Evolutionary conservation across 2,888 invertebrate genomes (phyloP).

Genomic region (Sarcophaga variegata): DNA sequence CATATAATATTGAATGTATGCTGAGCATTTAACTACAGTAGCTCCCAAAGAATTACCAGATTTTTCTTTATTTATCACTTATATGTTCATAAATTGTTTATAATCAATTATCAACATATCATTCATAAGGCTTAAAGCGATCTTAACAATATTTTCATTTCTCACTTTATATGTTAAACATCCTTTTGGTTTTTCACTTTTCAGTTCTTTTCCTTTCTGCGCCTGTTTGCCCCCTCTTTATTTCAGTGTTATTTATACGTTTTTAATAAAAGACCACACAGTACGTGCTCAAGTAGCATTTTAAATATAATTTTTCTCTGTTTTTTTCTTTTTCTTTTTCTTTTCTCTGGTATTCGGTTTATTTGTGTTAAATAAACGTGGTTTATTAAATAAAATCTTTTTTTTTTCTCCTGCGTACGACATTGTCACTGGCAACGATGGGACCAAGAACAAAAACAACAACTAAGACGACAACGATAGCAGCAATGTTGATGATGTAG

Average conservation of each 20-base stretch:
- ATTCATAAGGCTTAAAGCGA: neutral
- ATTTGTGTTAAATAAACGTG: slow-evolving; percentile 51
- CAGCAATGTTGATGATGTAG: neutral
- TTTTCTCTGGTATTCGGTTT: slow-evolving; percentile 19
- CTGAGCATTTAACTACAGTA: no score
- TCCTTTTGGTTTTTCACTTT: neutral
- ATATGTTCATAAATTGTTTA: no score
- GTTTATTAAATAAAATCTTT: slow-evolving; percentile 52
- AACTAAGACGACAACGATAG: slow-evolving; percentile 4
- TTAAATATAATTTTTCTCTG: slow-evolving; percentile 43
- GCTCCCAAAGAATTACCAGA: no score
- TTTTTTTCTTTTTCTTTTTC: neutral
- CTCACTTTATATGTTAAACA: no score
- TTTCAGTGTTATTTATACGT: slow-evolving; percentile 21
- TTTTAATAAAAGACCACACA: slow-evolving; percentile 58
- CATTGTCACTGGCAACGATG: neutral
- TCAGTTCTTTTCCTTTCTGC: neutral
- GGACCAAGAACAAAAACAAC: slow-evolving; percentile 2
- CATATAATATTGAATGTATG: no score
- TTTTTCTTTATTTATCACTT: no score
- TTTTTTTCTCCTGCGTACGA: neutral
- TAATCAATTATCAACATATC: slow-evolving; percentile 12
- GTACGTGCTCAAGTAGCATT: slow-evolving; percentile 63
- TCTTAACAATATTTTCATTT: no score
- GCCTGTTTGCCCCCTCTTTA: neutral